These are phyloP conservation scores for Diloba caeruleocephala DNA, from an alignment of 2,888 invertebrate genomes.

Conservation along the genomic window DNA sequence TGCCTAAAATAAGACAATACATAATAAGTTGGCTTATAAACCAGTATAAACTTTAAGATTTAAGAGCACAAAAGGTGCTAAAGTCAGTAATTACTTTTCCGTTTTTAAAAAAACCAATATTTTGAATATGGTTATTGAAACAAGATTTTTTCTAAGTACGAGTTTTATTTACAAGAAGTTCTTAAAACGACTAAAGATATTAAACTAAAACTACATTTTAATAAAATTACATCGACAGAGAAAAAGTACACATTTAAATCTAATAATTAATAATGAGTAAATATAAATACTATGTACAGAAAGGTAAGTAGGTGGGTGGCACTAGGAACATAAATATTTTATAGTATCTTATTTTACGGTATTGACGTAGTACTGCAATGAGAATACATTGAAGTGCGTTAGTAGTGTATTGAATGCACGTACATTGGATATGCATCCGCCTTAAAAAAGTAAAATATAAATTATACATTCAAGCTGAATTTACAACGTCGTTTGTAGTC, in stretches of 20 bases:
- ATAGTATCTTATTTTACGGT: slow-evolving; percentile 5
- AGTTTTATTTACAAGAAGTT: slow-evolving; percentile 74
- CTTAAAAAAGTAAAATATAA: not conserved
- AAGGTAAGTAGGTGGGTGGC: slow-evolving; percentile 6
- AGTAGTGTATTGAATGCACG: not conserved
- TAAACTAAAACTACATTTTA: slow-evolving; percentile 26
- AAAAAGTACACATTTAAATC: slow-evolving; percentile 27
- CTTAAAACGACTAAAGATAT: slow-evolving; percentile 45
- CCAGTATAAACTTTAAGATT: too few relatives aligned
- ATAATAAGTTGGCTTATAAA: too few relatives aligned
- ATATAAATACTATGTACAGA: slow-evolving; percentile 48
- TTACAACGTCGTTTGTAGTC: slow-evolving; percentile 32
- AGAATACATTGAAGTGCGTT: too few relatives aligned
- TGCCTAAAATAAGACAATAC: too few relatives aligned
- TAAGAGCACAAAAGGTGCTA: too few relatives aligned
- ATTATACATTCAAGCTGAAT: slow-evolving; percentile 34
- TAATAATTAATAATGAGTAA: slow-evolving; percentile 26
- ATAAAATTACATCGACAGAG: slow-evolving; percentile 37
- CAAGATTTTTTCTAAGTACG: slow-evolving; percentile 80
- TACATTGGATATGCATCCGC: not conserved
- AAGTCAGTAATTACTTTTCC: too few relatives aligned
- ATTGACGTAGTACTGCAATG: too few relatives aligned
- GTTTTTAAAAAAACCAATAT: too few relatives aligned
- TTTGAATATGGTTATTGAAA: too few relatives aligned
- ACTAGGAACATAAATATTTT: slow-evolving; percentile 11